Evolutionary conservation across 1,140 invertebrate genomes (phyloP), one percentile per base, ranked within the genome.

Genomic region (Lysiphlebus fabarum): DNA sequence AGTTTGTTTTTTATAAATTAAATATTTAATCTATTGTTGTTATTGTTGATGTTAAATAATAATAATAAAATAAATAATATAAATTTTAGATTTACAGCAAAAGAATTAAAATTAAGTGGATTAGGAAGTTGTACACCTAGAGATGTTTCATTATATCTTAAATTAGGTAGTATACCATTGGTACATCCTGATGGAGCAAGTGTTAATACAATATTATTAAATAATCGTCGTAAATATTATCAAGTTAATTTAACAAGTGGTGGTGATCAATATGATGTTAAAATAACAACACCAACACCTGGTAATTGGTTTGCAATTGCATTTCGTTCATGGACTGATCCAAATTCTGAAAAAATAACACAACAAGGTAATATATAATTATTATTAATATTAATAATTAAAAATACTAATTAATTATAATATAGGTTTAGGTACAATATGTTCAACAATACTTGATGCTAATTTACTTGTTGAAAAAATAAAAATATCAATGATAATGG

Each of bases 221-320:
- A 82, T 58, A 70, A 81, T 9, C 74, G 81, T 38, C 74, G 79
- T 61, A 60, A 70, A 59, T 68, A 70, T 67, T 67, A 75, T 62
- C 62, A 63, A 59, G 62, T 80, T 17, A 74, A 81, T 51, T 81
- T 83, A 66, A 69, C 68, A 42, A 85, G 79, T 55, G 73, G 82
- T 68, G 82, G 79, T 43, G 72, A 69, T 53, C 74, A 80, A 64
- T 74, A 81, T 42, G 76, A 74, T 59, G 77, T 86, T 40, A 81
- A 77, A 60, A 79, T 87, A 11, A 77, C 81, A 11, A 83, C 83
- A 47, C 90, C 90, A 0, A 74, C 84, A 8, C 83, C 89, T 0
- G 90, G 90, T 3, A 85, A 86, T 65, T 93, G 90, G 89, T 93
- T 87, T 77, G 87, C 85, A 1, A 82, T 89, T 37, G 87, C 87